Evolutionary conservation across 2,797 vertebrate genomes (phyloP), one percentile per base, ranked within the genome.

Genomic region (Microhierax caerulescens): DNA sequence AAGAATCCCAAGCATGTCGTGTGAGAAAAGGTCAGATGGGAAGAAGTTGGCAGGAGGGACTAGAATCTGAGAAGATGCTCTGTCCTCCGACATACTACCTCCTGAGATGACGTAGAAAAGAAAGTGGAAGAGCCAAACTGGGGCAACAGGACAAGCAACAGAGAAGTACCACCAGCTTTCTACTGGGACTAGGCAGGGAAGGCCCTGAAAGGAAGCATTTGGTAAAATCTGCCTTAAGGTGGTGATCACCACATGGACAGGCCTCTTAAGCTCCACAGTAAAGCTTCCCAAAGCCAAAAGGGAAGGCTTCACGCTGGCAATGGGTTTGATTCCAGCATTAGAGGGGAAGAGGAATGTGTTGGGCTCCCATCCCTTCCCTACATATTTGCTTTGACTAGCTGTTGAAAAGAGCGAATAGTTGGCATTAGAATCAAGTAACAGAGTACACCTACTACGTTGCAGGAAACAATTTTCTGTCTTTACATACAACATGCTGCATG

Each of bases 401-500:
- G 47, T 1, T 51, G 56, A 25, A 14, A 28, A 28, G 84, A 75
- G 34, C 34, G 41, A 39, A 41, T 41, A 61, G 39, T 8, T 22
- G 48, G 36, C 53, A 14, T n/a, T 19, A n/a, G 27, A 39, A 45
- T 15, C 28, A 36, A 51, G 19, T 13, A 18, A 14, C 8, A 14
- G 4, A n/a, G 27, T 30, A 45, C 21, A 34, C 23, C 34, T 25
- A 25, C 43, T 53, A 7, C 21, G 2, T 0, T 3, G 41, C 63
- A 53, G 73, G 47, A 63, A 54, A 19, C 51, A n/a, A 34, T 1
- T 12, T 20, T 39, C 47, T n/a, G 57, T 7, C 54, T 36, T 14
- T 21, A 27, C 39, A 16, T 24, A 3, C 4, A 1, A 18, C 0
- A 8, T 36, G 50, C 61, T 36, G 43, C 6, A 12, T 6, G 18